Conservation (phyloP, 2,888 invertebrate species). For the Platynereis dumerilii region DNA sequence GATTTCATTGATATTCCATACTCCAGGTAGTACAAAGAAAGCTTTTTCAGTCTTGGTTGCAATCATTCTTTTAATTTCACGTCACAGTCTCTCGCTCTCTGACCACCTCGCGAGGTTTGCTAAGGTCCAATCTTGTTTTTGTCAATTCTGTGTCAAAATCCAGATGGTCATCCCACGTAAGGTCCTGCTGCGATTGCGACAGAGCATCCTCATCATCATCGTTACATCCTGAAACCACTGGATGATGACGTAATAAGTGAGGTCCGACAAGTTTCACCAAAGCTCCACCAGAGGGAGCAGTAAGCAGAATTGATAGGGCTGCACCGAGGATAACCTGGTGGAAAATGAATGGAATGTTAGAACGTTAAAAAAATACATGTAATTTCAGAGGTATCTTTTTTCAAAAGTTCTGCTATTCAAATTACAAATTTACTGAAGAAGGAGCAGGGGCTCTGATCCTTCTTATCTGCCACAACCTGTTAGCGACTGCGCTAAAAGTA, state of each 20-base stretch:
- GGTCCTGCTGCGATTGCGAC: constrained; percentile 1
- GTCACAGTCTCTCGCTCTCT: neutral
- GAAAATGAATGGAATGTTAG: too few species aligned
- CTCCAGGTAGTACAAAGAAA: too few species aligned
- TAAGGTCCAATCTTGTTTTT: constrained; percentile 1
- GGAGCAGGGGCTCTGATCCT: too few species aligned
- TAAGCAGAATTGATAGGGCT: constrained; percentile 36
- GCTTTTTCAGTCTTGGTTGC: too few species aligned
- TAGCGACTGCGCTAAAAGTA: too few species aligned
- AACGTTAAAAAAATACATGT: too few species aligned
- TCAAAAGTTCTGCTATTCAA: too few species aligned
- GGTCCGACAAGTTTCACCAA: constrained; percentile 35
- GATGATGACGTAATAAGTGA: constrained; percentile 23
- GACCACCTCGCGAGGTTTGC: neutral
- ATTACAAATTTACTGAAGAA: too few species aligned
- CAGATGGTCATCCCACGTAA: constrained; percentile 25
- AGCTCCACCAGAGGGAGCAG: constrained; percentile 39
- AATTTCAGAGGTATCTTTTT: too few species aligned
- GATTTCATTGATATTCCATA: too few species aligned
- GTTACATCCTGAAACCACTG: neutral
- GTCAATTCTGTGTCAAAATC: constrained; percentile 25
- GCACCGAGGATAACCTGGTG: constrained; percentile 13
- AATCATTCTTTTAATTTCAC: neutral
- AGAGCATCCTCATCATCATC: neutral
- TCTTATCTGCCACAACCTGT: too few species aligned